Base-by-base conservation (phyloP, 2,888 invertebrate species). In the Scotopteryx bipunctaria region DNA sequence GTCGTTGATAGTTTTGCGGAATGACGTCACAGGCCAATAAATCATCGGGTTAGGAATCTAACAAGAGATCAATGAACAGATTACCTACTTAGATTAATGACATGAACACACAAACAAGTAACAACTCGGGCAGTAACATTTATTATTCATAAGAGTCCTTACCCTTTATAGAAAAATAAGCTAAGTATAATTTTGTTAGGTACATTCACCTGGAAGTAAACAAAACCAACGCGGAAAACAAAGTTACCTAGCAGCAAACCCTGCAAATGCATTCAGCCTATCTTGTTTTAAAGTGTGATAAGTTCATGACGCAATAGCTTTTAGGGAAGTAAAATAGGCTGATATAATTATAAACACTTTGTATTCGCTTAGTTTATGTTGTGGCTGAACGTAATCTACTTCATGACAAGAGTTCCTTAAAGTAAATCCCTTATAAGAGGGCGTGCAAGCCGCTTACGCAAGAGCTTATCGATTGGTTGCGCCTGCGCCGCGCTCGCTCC, bases 391-490 rank as follows among this genome's bases (percentile, higher is more conserved):
- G 60, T 63, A 63, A 58, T 53, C 54, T 64, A 52, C 57, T 63
- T 63, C 61, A 61, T 56, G 64, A 64, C 55, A 59, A 64, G 42
- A 58, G 69, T 64, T 73, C 68, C 67, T 73, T 75, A 71, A 64
- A 71, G 60, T 69, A 68, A 69, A 73, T 76, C 83, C 82, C 81
- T 81, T 78, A n/a, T n/a, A 76, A 76, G 81, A 83, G 76, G 82
- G 83, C 80, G 78, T 76, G 71, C 73, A 66, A 71, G 57, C 71
- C 72, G 70, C 76, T 86, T 87, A 83, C 84, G 86, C 83, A 88
- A 88, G 72, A 63, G 71, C 71, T 82, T 83, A 82, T 83, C 83
- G 81, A 83, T 81, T 74, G 77, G 80, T 74, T 72, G 74, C 76
- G 78, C 73, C 79, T 76, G 83, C 77, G 76, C 79, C 80, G 81